Evolutionary conservation across 2,113 vertebrate species (phyloP).

Genomic region (Thunnus maccoyii): DNA sequence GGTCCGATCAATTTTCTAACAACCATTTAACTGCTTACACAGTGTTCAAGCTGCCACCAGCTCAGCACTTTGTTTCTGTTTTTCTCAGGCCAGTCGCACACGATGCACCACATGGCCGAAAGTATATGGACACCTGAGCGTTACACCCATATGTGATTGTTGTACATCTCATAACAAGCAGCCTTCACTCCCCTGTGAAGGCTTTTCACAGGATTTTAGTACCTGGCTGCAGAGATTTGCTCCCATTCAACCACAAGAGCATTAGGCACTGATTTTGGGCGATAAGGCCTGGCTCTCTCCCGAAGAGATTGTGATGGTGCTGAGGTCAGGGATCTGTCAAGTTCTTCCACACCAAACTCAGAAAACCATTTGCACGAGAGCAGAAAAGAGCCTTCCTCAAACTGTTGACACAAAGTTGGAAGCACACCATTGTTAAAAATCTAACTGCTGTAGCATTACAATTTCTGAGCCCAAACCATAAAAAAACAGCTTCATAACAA

Average conservation of each 20-base stretch:
- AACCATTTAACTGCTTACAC: conserved; percentile 1
- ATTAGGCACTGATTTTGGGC: background rate
- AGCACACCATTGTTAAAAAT: background rate
- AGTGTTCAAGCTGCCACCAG: background rate
- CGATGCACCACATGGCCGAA: background rate
- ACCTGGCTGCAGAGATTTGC: background rate
- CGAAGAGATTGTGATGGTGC: background rate
- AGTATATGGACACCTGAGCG: background rate
- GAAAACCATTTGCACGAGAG: no score
- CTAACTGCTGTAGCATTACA: no score
- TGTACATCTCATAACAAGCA: background rate
- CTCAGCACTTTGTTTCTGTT: background rate
- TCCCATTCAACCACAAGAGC: background rate
- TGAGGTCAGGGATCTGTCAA: background rate
- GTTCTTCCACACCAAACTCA: background rate
- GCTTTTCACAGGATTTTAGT: conserved; percentile 8
- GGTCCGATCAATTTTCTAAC: background rate
- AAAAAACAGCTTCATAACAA: background rate
- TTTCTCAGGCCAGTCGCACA: background rate
- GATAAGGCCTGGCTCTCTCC: background rate
- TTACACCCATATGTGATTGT: background rate
- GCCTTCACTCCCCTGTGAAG: background rate
- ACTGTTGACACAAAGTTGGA: background rate
- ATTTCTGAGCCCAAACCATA: background rate
- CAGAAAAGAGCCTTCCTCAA: no score